Percentiles rank a stretch among this genome's conserved stretches.
Evolutionary conservation across 2,888 invertebrate species (phyloP).

Genomic region (Mythimna pallens): DNA sequence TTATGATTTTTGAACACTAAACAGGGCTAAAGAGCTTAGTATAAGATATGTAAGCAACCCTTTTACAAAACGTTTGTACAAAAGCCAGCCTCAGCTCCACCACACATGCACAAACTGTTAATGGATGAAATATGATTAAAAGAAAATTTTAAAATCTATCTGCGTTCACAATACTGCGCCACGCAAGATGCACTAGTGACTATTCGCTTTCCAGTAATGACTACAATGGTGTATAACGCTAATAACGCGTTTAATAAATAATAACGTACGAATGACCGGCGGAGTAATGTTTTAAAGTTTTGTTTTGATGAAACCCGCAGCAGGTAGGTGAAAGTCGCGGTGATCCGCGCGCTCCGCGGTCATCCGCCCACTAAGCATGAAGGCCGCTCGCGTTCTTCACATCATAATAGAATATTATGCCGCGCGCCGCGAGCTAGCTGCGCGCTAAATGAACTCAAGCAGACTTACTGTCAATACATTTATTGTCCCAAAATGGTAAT

Average conservation of each 20-base stretch:
- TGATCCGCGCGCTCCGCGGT: slow-evolving; percentile 75
- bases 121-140: slow-evolving; percentile 67
- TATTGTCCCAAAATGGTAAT: not conserved
- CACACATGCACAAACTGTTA: slow-evolving; percentile 75
- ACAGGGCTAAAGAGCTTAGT: slow-evolving; percentile 57
- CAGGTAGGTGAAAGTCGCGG: slow-evolving; percentile 82
- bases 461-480: slow-evolving; percentile 12
- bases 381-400: slow-evolving; percentile 78
- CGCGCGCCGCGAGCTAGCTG: slow-evolving; percentile 57
- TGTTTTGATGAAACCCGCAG: slow-evolving; percentile 77
- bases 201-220: slow-evolving; percentile 40
- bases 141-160: slow-evolving; percentile 59
- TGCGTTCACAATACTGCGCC: slow-evolving; percentile 61
- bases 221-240: slow-evolving; percentile 34
- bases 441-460: slow-evolving; percentile 53
- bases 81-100: slow-evolving; percentile 69
- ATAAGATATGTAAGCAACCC: slow-evolving; percentile 63
- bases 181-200: slow-evolving; percentile 59
- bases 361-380: slow-evolving; percentile 86
- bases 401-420: slow-evolving; percentile 64
- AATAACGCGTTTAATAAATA: slow-evolving; percentile 50
- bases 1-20: slow-evolving; percentile 32
- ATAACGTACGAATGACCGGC: slow-evolving; percentile 61
- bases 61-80: slow-evolving; percentile 64
- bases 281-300: slow-evolving; percentile 66